Percentiles rank a stretch among this genome's conserved stretches.
These are phyloP conservation scores for Pseudomyrmex gracilis DNA, from an alignment of 1,140 invertebrate species.

Conservation along the genomic window DNA sequence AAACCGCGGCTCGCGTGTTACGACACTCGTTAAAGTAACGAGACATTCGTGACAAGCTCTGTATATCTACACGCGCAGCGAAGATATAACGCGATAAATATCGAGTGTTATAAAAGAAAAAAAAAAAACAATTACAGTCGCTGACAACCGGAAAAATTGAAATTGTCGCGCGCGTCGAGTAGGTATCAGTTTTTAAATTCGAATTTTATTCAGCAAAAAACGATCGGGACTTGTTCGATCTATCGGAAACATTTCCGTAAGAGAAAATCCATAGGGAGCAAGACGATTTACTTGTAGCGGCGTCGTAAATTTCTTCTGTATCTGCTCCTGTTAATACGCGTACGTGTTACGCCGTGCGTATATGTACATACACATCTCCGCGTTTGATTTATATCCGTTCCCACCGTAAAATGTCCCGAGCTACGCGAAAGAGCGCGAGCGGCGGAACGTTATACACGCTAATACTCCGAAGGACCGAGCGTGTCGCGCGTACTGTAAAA, in stretches of 20 bases:
- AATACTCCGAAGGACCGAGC: constrained; percentile 28
- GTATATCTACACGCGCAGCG: background rate
- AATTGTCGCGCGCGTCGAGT: background rate
- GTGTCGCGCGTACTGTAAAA: constrained; percentile 38
- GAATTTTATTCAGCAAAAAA: too few relatives aligned
- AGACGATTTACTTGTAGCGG: background rate
- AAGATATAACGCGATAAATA: background rate
- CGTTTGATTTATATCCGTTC: constrained; percentile 30
- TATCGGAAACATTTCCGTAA: background rate
- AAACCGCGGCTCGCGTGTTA: constrained; percentile 32
- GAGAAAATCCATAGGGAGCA: background rate
- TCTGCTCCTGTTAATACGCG: constrained; percentile 20
- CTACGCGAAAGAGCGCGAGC: background rate
- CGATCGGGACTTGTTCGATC: background rate
- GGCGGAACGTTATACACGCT: constrained; percentile 33
- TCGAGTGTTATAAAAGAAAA: background rate
- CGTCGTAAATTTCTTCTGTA: constrained; percentile 43
- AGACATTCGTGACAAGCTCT: constrained; percentile 41
- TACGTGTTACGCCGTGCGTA: background rate
- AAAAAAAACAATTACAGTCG: background rate
- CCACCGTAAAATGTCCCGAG: constrained; percentile 27
- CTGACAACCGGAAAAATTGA: background rate
- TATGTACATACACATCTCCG: background rate
- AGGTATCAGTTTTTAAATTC: too few relatives aligned
- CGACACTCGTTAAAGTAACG: constrained; percentile 52